Base-by-base conservation (phyloP, 1,140 invertebrate species). In the Cheumatopsyche charites region DNA sequence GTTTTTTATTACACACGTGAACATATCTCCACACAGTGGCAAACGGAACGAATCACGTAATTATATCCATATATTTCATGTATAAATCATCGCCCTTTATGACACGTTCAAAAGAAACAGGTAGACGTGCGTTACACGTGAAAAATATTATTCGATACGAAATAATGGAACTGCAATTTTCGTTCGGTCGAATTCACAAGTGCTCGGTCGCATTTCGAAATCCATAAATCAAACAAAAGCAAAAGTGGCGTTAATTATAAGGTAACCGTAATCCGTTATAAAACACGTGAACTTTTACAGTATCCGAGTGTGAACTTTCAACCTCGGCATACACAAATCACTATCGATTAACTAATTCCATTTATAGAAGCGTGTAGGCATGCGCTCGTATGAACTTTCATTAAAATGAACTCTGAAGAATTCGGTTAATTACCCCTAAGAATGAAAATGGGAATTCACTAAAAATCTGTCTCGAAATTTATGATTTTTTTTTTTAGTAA, bases 41-140 rank as follows among this genome's bases (percentile, higher is more conserved):
- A 72, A 62, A 70, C 7, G 73, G 66, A 75, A 71, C 70, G 66
- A 75, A 75, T 75, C 45, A 52, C 15, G 58, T 67, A 72, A 72
- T 66, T 67, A 36, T 65, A 62, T 72, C 67, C 61, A 29, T 36
- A 61, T 69, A 66, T 49, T 62, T 43, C 19, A 36, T 66, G 52
- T 47, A 75, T 75, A 72, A 72, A 75, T 72, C 73, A 55, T 17
- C 17, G 26, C n/a, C 36, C 15, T 68, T 68, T 66, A 47, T 55
- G 66, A 68, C 29, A 42, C 62, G 62, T 15, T 42, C 29, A 63
- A 13, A 13, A 25, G 26, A n/a, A 42, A 43, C 25, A 65, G 29
- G 29, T 65, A 65, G 7, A 42, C 6, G 21, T 61, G 55, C 19
- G 19, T 52, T 52, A 13, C 7, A 49, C 13, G 45, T 49, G 45